A percentile compares a stretch with the other conserved stretches of the same genome.
Conservation (phyloP, 2,113 vertebrate species). For the Megaceryle torquata region DNA sequence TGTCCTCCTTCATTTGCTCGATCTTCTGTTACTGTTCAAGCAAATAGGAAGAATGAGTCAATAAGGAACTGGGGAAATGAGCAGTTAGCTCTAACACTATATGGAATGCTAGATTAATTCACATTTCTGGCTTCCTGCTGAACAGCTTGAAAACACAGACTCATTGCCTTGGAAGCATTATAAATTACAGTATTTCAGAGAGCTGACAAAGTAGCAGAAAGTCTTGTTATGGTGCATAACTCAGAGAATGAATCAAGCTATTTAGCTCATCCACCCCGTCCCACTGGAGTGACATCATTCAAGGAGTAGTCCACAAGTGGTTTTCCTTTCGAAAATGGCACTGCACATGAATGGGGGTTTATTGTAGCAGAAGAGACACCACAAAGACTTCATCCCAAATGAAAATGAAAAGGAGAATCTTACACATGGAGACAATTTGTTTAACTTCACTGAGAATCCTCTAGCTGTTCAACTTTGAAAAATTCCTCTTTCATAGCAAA, state of each 20-base stretch:
- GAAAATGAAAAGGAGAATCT: neutral
- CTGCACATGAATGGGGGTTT: neutral
- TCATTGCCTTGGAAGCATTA: neutral
- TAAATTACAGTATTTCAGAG: neutral
- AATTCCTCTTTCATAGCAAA: neutral
- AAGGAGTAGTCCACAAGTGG: neutral
- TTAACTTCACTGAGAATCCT: neutral
- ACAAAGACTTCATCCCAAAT: neutral
- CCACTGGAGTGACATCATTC: neutral
- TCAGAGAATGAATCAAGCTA: neutral
- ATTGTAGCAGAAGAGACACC: neutral
- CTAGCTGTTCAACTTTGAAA: neutral
- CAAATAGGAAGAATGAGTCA: neutral
- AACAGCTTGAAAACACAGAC: neutral
- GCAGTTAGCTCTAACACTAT: neutral
- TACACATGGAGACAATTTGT: neutral
- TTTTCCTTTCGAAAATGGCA: neutral
- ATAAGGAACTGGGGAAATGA: neutral
- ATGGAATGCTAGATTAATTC: constrained; percentile 1
- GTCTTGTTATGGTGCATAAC: constrained; percentile 8
- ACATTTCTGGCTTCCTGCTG: neutral
- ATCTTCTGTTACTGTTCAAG: neutral
- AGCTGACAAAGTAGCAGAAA: constrained; percentile 31
- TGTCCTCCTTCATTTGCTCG: neutral
- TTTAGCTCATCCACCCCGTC: constrained; percentile 28